phyloP scores from a whole-genome alignment of 2,888 invertebrate genomes.

The Bembecia ichneumoniformis region DNA sequence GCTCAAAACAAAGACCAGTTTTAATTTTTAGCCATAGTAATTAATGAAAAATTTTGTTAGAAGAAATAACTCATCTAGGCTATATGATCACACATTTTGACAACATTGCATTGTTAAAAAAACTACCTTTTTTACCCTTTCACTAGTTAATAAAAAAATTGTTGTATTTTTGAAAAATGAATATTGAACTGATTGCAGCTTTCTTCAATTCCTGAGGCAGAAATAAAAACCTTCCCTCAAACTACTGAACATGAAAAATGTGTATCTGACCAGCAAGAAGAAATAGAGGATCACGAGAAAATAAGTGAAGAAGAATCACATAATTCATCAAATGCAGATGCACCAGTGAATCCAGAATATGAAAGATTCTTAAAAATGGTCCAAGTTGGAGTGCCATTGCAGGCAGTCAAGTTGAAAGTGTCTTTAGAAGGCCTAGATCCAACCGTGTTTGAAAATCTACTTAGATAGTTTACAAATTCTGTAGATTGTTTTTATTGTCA shows the following conservation, averaged over 20 bases:
- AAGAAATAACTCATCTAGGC: too few species aligned
- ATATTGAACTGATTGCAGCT: constrained; percentile 34
- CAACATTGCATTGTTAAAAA: too few species aligned
- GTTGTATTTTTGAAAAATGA: constrained; percentile 1
- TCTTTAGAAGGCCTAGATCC: constrained; percentile 86
- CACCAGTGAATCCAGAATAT: constrained; percentile 76
- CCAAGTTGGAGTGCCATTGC: constrained; percentile 87
- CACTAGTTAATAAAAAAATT: neutral
- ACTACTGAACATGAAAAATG: neutral
- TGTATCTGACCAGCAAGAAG: too few species aligned
- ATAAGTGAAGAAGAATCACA: neutral
- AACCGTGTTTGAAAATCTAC: constrained; percentile 62
- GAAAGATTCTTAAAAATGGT: constrained; percentile 90
- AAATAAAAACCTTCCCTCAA: neutral
- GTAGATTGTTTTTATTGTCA: too few species aligned
- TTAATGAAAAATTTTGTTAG: too few species aligned
- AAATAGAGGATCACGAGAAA: neutral
- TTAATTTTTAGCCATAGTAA: too few species aligned
- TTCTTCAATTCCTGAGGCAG: constrained; percentile 65
- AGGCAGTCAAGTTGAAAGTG: constrained; percentile 88
- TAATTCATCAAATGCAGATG: neutral
- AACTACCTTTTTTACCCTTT: too few species aligned
- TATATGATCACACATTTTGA: too few species aligned
- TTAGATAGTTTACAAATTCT: too few species aligned
- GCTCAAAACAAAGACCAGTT: too few species aligned